Percentiles rank a stretch among this genome's conserved stretches.
phyloP scores from a whole-genome alignment of 2,113 vertebrate species.

The Platanista minor region DNA sequence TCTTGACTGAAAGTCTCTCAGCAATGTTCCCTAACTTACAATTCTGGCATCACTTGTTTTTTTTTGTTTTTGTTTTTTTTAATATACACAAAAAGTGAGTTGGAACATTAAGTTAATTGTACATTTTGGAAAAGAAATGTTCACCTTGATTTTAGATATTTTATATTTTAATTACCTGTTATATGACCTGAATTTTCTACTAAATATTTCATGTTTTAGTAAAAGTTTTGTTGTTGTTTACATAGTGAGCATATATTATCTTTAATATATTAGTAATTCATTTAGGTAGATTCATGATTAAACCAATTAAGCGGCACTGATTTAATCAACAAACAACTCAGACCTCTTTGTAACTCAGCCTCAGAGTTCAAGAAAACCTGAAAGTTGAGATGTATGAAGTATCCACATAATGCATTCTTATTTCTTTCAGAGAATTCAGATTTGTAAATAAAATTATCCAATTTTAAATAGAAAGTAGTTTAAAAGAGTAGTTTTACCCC shows the following conservation, averaged over 20 bases:
- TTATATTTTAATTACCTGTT: neutral
- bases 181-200: neutral
- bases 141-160: neutral
- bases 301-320: neutral
- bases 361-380: conserved; percentile 8
- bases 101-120: neutral
- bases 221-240: conserved; percentile 1
- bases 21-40: neutral
- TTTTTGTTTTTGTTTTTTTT: neutral
- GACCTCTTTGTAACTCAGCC: neutral
- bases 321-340: neutral
- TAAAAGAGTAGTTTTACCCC: conserved; percentile 17
- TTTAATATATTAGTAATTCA: neutral
- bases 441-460: conserved; percentile 30
- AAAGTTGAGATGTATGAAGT: neutral
- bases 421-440: neutral
- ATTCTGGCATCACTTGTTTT: neutral
- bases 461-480: neutral
- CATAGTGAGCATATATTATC: neutral
- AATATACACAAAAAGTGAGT: neutral
- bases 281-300: neutral
- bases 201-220: neutral
- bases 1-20: neutral
- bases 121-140: conserved; percentile 17
- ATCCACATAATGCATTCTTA: neutral